A percentile compares a stretch with the other conserved stretches of the same genome.
Evolutionary conservation across 2,797 vertebrate species (phyloP).

Genomic region (Orientallactaga sibirica): DNA sequence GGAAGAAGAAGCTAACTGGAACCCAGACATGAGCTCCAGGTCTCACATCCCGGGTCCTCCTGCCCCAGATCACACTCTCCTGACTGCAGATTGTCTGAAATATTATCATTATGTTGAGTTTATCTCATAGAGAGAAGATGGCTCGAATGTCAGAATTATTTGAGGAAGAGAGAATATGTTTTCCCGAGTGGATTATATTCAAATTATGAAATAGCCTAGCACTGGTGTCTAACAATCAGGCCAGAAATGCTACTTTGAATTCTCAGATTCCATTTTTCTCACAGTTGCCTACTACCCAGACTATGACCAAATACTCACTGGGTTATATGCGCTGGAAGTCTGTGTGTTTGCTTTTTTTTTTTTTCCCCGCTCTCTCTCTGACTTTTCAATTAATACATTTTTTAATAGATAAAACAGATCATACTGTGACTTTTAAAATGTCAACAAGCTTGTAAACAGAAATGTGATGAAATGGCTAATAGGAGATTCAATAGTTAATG

Average conservation of each 20-base stretch:
- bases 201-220: conserved; percentile 28
- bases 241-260: conserved; percentile 63
- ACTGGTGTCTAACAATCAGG: conserved; percentile 47
- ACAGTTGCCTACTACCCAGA: conserved; percentile 67
- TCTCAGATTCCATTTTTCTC: conserved; percentile 68
- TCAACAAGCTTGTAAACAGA: conserved; percentile 89
- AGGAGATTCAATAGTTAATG: conserved; percentile 91
- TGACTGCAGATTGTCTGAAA: conserved; percentile 3
- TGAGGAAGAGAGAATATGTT: conserved; percentile 43
- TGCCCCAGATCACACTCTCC: conserved; percentile 12
- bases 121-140: conserved; percentile 11
- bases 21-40: neutral
- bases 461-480: conserved; percentile 90
- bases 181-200: conserved; percentile 54
- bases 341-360: conserved; percentile 69
- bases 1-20: neutral
- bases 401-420: conserved; percentile 89
- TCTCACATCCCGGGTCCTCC: neutral
- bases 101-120: neutral
- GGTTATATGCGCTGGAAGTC: conserved; percentile 71
- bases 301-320: conserved; percentile 58
- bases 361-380: conserved; percentile 81
- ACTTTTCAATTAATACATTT: conserved; percentile 89
- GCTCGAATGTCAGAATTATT: conserved; percentile 61
- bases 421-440: conserved; percentile 90